Evolutionary conservation across 1,140 invertebrate species (phyloP).

Genomic region (Campoletis sonorensis): DNA sequence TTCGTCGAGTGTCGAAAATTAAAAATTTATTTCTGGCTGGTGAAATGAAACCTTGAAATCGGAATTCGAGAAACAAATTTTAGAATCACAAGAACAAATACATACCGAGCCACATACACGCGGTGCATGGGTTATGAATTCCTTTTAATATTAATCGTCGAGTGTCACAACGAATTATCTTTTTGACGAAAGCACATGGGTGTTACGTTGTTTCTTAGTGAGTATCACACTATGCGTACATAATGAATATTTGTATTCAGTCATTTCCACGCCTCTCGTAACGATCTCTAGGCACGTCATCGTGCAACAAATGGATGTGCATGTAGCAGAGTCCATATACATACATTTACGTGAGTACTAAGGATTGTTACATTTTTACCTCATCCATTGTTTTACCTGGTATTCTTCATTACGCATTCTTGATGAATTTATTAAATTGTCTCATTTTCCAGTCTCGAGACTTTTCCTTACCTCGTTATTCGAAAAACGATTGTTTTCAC

Average conservation of each 20-base stretch:
- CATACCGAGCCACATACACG: no score
- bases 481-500: constrained; percentile 15
- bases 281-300: constrained; percentile 24
- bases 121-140: no score
- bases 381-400: constrained; percentile 28
- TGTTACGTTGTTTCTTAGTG: background rate
- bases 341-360: background rate
- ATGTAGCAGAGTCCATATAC: background rate
- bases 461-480: background rate
- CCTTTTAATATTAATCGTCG: no score
- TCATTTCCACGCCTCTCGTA: constrained; percentile 32
- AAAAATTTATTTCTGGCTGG: no score
- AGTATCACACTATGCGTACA: no score
- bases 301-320: background rate
- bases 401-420: constrained; percentile 34
- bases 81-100: no score
- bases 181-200: background rate
- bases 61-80: no score
- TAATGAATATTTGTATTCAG: background rate
- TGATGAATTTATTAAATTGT: constrained; percentile 13
- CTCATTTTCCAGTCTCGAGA: background rate
- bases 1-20: no score
- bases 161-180: no score
- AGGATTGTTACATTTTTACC: constrained; percentile 20
- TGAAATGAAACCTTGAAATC: no score